Evolutionary conservation across 2,113 vertebrate species (phyloP), one percentile per base, ranked within the genome.

Genomic region (Poeciliopsis retropinna): DNA sequence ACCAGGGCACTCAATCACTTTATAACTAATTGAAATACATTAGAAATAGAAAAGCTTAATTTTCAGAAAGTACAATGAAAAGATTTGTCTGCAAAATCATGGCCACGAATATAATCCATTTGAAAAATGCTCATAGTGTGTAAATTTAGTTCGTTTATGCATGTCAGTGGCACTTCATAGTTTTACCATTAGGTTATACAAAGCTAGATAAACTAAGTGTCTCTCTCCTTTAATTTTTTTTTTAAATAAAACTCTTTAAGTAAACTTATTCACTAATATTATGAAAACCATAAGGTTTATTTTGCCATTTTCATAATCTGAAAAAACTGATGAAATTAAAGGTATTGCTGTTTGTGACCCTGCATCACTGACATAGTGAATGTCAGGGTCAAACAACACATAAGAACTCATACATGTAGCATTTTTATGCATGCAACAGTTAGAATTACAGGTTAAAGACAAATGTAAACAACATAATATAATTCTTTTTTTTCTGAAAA

Each of bases 11-110:
- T 86, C 85, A 91, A 84, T 91, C 80, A 87, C 72, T 88, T 88
- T 76, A 82, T 64, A 44, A 66, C 72, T 90, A 88, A 92, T 88
- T 87, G 78, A 91, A 91, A 89, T 83, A 75, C 78, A 89, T 85
- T 88, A 87, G 64, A 88, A 80, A 85, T 84, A 90, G 82, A 88
- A 89, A 88, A 71, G 73, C 87, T 84, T 78, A 51, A 71, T 89
- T 79, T 89, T 73, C 54, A 68, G 51, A 74, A 70, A 74, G 61
- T 74, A 86, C 64, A 88, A 79, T 79, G 63, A 54, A 76, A 77
- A 70, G 74, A 75, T 44, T 85, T 80, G 64, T 70, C 65, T 81
- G 71, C 74, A 54, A 80, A 85, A 86, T 63, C 66, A 85, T 22
- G 77, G 51, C 44, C 70, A 19, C 72, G 67, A 78, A 85, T 73